Percentiles rank a stretch among this genome's conserved stretches.
Conservation (phyloP, 2,797 vertebrate species). For the Oreochromis mossambicus region DNA sequence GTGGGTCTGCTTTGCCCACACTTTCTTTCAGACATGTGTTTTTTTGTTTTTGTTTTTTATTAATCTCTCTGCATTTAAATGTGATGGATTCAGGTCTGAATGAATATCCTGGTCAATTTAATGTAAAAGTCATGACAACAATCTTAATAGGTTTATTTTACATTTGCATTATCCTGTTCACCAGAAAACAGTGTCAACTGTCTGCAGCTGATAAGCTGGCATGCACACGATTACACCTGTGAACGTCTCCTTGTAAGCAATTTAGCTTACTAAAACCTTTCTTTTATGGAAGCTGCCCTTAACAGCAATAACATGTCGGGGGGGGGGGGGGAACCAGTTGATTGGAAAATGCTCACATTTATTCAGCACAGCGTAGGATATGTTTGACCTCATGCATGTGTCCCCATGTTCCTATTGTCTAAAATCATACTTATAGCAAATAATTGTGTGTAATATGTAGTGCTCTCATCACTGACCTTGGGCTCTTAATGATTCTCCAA, state of each 20-base stretch:
- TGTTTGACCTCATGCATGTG: neutral
- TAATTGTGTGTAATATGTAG: neutral
- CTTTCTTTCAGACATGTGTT: neutral
- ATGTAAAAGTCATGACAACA: neutral
- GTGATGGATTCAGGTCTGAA: neutral
- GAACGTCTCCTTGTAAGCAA: neutral
- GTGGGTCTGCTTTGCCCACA: neutral
- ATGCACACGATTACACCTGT: neutral
- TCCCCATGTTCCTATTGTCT: neutral
- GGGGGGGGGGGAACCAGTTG: too few relatives aligned
- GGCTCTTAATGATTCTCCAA: neutral
- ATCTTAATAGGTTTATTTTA: neutral
- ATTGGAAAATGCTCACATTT: neutral
- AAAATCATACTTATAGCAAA: neutral
- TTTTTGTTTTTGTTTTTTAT: fast-evolving
- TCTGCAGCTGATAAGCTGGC: neutral
- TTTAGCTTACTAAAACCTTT: neutral
- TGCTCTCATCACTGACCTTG: neutral
- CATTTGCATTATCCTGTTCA: neutral
- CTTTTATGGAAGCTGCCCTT: neutral
- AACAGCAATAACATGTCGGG: neutral
- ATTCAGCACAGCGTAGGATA: neutral
- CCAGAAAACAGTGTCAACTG: neutral
- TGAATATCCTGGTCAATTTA: neutral
- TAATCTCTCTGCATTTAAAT: neutral